These are phyloP conservation scores for Cylindroiulus punctatus DNA, from an alignment of 2,888 invertebrate species.

Conservation along the genomic window DNA sequence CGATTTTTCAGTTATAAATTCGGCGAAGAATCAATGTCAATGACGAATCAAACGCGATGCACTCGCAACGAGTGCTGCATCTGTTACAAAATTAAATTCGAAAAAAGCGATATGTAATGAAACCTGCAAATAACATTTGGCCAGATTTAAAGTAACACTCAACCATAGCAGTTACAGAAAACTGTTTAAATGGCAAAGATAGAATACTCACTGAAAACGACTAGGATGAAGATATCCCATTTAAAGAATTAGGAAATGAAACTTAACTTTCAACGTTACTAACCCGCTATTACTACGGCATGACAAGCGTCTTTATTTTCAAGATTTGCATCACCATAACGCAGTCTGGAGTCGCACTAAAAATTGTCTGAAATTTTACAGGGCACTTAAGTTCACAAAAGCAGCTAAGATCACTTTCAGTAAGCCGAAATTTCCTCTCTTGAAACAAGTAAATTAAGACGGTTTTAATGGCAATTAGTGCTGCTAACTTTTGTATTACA, in stretches of 20 bases:
- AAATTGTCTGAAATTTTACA: not conserved
- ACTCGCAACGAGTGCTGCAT: not conserved
- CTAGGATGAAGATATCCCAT: no score
- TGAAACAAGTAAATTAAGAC: not conserved
- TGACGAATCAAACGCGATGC: not conserved
- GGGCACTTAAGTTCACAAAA: not conserved
- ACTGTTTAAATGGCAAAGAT: no score
- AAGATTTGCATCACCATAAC: no score
- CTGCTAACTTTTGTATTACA: not conserved
- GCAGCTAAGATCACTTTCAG: not conserved
- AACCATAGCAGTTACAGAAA: no score
- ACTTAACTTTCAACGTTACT: no score
- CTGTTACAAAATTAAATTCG: not conserved
- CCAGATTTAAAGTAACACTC: no score
- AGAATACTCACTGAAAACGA: no score
- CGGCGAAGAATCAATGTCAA: not conserved
- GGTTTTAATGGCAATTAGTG: constrained; percentile 7
- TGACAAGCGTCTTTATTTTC: no score
- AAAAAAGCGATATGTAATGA: not conserved
- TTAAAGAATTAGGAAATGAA: no score
- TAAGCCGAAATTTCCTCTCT: not conserved
- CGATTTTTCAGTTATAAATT: constrained; percentile 17
- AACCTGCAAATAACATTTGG: no score
- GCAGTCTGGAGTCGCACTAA: not conserved
- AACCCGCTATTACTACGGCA: no score